Conservation (phyloP, 2,888 invertebrate species). For the Leptogaster cylindrica region DNA sequence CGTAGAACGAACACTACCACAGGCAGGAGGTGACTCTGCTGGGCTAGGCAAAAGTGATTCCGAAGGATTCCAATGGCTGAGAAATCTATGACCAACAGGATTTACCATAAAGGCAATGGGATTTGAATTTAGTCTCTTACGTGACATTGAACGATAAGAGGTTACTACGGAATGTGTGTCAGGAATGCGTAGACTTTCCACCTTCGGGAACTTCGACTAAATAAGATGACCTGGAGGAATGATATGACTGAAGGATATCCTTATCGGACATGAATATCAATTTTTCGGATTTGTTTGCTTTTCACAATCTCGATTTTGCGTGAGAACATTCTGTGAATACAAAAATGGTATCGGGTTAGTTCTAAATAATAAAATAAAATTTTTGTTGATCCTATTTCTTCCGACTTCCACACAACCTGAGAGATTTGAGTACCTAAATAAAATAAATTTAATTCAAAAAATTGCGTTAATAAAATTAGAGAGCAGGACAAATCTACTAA, state of each 20-base stretch:
- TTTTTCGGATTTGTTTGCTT: constrained; percentile 41
- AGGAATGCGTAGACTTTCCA: not conserved
- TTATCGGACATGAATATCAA: constrained; percentile 44
- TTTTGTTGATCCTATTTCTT: too few relatives aligned
- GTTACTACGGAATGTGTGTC: not conserved
- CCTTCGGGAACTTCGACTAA: constrained; percentile 4
- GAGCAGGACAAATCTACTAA: too few relatives aligned
- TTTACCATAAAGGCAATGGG: constrained; percentile 18
- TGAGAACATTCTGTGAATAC: not conserved
- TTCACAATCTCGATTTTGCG: constrained; percentile 52
- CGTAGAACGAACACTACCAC: not conserved
- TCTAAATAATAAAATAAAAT: too few relatives aligned
- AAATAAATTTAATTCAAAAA: too few relatives aligned
- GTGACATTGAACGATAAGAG: constrained; percentile 16
- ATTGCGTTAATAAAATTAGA: too few relatives aligned
- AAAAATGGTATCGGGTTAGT: too few relatives aligned
- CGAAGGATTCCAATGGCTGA: constrained; percentile 14
- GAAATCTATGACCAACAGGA: constrained; percentile 13
- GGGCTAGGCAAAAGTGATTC: constrained; percentile 12
- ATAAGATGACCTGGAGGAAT: constrained; percentile 1
- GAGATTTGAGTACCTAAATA: too few relatives aligned
- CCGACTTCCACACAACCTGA: too few relatives aligned
- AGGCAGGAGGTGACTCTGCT: constrained; percentile 1
- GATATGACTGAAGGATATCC: constrained; percentile 24
- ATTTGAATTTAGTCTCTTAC: constrained; percentile 10